Base-by-base conservation (phyloP, 1,140 invertebrate species). In the Tenebrio molitor region DNA sequence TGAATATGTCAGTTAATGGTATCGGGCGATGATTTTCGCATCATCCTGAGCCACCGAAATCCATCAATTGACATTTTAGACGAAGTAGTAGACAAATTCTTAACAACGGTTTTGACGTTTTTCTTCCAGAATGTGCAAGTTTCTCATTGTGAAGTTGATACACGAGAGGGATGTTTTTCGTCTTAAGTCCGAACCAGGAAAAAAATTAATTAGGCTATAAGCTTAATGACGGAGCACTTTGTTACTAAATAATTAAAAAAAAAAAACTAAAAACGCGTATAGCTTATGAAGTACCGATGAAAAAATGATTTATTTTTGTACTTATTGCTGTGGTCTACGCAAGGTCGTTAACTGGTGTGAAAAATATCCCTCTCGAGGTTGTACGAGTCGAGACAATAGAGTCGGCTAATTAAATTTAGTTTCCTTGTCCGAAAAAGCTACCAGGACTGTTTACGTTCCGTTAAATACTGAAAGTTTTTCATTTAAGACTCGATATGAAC, bases 21-120 rank as follows among this genome's bases (percentile, higher is more conserved):
- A 71, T 77, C 78, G 79, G 79, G 74, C 69, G 78, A 80, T 77
- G 76, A 75, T 68, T 10, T n/a, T 19, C 17, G 34, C 1, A 16
- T 77, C 77, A 77, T 81, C 78, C 74, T 80, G 79, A 81, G 79
- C 80, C 80, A 79, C 79, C 79, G 78, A 78, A 67, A 39, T 67
- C 71, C 71, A 76, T 74, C 25, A 74, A 74, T 23, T 64, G 74
- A 74, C 72, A 76, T 73, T 39, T 39, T 23, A 46, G 34, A 36
- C 64, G 23, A 36, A 25, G 46, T 72, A 58, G 25, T 25, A 36
- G 25, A 42, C 23, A 3, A 41, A 21, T 77, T 77, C 68, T 25
- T 68, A 72, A 71, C 78, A 76, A 72, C 74, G 76, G 74, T 77
- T 78, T 79, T 74, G 39, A 68, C 69, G 39, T 69, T 41, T 75